These are phyloP conservation scores for Acanthosoma haemorrhoidale DNA, from an alignment of 2,888 invertebrate genomes.

Conservation along the genomic window DNA sequence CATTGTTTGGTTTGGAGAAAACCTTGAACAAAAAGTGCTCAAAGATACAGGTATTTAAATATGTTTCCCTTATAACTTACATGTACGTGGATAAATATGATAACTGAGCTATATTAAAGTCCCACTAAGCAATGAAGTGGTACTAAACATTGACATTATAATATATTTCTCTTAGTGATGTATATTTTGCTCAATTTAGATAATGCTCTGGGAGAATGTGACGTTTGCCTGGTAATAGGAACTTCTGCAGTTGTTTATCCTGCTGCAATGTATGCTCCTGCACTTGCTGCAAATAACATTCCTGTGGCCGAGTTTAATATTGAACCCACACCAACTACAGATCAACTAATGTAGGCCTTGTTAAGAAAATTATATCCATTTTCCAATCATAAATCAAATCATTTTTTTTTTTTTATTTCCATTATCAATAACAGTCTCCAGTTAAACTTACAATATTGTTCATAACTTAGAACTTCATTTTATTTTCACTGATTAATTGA, in stretches of 20 bases:
- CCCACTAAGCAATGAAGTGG: neutral
- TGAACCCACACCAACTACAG: conserved; percentile 37
- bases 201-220: conserved; percentile 61
- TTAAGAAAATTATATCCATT: neutral
- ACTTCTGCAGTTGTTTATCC: conserved; percentile 84
- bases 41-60: conserved; percentile 53
- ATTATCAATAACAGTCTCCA: too few species aligned
- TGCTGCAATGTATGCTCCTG: conserved; percentile 80
- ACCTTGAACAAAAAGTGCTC: conserved; percentile 58
- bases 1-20: conserved; percentile 87
- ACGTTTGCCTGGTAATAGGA: conserved; percentile 75
- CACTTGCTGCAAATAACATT: conserved; percentile 64
- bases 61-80: neutral
- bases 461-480: too few species aligned
- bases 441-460: too few species aligned
- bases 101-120: neutral
- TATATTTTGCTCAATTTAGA: conserved; percentile 47
- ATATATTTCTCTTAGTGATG: neutral
- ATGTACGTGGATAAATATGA: neutral
- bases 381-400: neutral
- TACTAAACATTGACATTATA: neutral
- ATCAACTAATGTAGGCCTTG: conserved; percentile 38
- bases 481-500: too few species aligned
- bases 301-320: conserved; percentile 69
- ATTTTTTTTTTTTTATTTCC: neutral